Evolutionary conservation across 2,113 vertebrate species (phyloP).

Genomic region (Jaculus jaculus): DNA sequence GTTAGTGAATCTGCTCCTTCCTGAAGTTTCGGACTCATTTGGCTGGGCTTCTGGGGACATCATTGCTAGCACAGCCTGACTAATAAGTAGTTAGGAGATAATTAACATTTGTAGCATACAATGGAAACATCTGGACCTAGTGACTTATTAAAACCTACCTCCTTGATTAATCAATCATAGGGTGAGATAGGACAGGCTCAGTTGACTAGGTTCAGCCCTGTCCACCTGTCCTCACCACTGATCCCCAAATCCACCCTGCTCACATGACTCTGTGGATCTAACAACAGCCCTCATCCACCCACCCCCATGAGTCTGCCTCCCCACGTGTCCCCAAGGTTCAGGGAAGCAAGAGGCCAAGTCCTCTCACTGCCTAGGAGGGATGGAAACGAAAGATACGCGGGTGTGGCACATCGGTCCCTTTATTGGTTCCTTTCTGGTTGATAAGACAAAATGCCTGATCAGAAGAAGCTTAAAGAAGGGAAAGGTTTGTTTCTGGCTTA

Average conservation of each 20-base stretch:
- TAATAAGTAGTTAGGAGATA: constrained; percentile 84
- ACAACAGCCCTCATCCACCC: too few species aligned
- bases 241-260: accelerated
- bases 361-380: accelerated
- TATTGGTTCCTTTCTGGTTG: too few species aligned
- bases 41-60: constrained; percentile 10
- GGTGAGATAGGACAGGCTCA: background rate
- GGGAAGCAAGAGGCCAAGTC: background rate
- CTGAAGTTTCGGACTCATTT: constrained; percentile 61
- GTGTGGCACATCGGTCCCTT: accelerated
- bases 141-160: constrained; percentile 46
- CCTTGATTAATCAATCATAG: constrained; percentile 61
- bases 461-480: too few species aligned
- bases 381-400: background rate
- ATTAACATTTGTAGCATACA: constrained; percentile 85
- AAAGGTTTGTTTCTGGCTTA: too few species aligned
- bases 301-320: accelerated
- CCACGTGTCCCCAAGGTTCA: accelerated
- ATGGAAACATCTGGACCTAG: constrained; percentile 83
- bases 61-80: constrained; percentile 60
- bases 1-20: background rate
- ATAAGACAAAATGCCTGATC: too few species aligned
- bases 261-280: background rate
- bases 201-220: background rate
- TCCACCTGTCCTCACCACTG: background rate